phyloP scores from a whole-genome alignment of 2,888 invertebrate species.

The Petrolisthes cinctipes region DNA sequence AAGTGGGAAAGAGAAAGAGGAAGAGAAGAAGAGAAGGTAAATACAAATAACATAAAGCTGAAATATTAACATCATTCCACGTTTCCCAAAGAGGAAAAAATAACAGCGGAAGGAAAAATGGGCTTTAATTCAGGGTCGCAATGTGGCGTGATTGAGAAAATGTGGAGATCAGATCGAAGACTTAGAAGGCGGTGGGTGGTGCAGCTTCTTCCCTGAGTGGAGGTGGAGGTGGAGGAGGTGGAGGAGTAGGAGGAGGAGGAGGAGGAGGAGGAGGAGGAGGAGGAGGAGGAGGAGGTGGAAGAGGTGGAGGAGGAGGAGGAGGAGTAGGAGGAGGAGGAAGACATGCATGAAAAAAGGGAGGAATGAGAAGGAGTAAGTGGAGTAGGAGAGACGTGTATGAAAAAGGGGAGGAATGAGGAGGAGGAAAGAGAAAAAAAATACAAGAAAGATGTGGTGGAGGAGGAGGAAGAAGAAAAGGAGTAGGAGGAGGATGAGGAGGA shows the following conservation, averaged over 20 bases:
- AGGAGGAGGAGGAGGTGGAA: not conserved
- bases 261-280: slow-evolving; percentile 7
- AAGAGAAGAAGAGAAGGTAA: slow-evolving; percentile 5
- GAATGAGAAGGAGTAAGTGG: not conserved
- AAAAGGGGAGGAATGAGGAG: not conserved
- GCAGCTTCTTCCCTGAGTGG: slow-evolving; percentile 22
- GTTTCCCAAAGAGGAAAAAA: slow-evolving; percentile 30
- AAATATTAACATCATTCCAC: slow-evolving; percentile 38
- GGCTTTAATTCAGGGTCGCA: slow-evolving; percentile 34
- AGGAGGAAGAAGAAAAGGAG: no score
- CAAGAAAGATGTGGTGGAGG: no score
- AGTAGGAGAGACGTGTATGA: not conserved
- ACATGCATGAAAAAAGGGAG: not conserved
- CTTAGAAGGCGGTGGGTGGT: slow-evolving; percentile 2
- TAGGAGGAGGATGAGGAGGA: slow-evolving; percentile 22
- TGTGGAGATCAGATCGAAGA: slow-evolving; percentile 34
- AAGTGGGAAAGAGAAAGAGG: slow-evolving; percentile 12
- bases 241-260: slow-evolving; percentile 30
- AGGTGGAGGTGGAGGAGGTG: not conserved
- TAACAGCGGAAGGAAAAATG: slow-evolving; percentile 36
- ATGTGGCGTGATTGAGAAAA: slow-evolving; percentile 26
- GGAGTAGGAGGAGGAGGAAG: not conserved
- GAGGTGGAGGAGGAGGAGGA: no score
- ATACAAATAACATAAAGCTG: slow-evolving; percentile 33
- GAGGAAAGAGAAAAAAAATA: not conserved